Conservation (phyloP, 2,797 vertebrate genomes). For the Malacoctenus gilli region DNA sequence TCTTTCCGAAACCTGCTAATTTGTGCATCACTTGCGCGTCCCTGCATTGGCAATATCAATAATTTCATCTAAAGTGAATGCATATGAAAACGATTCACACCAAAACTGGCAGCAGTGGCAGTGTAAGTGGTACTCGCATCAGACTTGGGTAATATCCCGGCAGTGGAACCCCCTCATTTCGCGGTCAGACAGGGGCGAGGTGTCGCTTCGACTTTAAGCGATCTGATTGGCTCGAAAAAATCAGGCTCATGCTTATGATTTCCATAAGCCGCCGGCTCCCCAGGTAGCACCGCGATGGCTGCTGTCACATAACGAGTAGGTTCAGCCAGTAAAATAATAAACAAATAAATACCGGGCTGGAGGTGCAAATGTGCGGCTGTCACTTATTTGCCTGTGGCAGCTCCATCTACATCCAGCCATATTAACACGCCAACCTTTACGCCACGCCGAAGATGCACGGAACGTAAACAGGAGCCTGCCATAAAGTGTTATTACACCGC, state of each 20-base stretch:
- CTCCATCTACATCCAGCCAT: slow-evolving; percentile 14
- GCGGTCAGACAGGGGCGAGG: background rate
- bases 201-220: background rate
- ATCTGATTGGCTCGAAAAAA: background rate
- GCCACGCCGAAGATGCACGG: slow-evolving; percentile 22
- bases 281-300: slow-evolving; percentile 8
- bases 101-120: background rate
- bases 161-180: background rate
- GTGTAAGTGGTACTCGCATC: background rate
- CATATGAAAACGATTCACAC: background rate
- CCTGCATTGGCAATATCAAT: background rate
- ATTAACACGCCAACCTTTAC: slow-evolving; percentile 37
- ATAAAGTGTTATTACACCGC: slow-evolving; percentile 55
- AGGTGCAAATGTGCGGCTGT: slow-evolving; percentile 24
- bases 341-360: background rate
- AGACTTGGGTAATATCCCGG: background rate
- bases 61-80: background rate
- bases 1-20: background rate
- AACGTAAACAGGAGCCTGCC: slow-evolving; percentile 46
- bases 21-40: background rate
- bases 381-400: slow-evolving; percentile 10
- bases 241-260: background rate
- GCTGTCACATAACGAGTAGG: slow-evolving; percentile 1
- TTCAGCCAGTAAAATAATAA: slow-evolving; percentile 11
- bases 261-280: slow-evolving; percentile 4